Conservation (phyloP, 2,888 invertebrate species). For the Pammene aurita region DNA sequence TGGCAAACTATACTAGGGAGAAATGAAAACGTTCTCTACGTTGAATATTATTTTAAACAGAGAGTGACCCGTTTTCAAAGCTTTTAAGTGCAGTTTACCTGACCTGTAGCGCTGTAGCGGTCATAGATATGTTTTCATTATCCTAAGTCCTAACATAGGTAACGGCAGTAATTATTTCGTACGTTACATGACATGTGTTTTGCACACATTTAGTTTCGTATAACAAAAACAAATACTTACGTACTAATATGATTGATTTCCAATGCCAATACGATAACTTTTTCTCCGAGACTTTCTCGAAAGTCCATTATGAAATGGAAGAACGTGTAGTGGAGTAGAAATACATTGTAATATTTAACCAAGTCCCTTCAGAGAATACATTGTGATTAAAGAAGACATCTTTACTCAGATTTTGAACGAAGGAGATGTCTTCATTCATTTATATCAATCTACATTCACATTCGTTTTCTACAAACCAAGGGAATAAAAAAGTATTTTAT, state of each 20-base stretch:
- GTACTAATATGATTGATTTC: neutral
- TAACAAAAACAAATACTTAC: neutral
- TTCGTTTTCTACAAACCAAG: conserved; percentile 11
- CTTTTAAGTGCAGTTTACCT: too few relatives aligned
- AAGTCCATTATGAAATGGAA: neutral
- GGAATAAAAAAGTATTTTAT: conserved; percentile 40
- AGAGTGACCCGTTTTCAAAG: too few relatives aligned
- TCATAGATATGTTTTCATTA: too few relatives aligned
- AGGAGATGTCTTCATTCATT: conserved; percentile 7
- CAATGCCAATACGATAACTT: neutral
- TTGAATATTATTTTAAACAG: too few relatives aligned
- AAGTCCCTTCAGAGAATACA: neutral
- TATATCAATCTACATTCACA: conserved; percentile 11
- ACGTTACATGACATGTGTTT: too few relatives aligned
- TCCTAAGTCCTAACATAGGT: too few relatives aligned
- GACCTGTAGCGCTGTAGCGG: too few relatives aligned
- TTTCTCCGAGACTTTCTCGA: neutral
- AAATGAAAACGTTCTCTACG: too few relatives aligned
- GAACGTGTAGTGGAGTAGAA: neutral
- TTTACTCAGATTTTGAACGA: conserved; percentile 1
- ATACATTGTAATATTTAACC: neutral
- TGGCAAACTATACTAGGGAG: neutral
- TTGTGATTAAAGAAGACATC: conserved; percentile 3
- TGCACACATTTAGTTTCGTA: neutral
- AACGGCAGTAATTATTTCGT: too few relatives aligned